These are phyloP conservation scores for Brachionus plicatilis DNA, from an alignment of 1,140 invertebrate species.

Conservation along the genomic window DNA sequence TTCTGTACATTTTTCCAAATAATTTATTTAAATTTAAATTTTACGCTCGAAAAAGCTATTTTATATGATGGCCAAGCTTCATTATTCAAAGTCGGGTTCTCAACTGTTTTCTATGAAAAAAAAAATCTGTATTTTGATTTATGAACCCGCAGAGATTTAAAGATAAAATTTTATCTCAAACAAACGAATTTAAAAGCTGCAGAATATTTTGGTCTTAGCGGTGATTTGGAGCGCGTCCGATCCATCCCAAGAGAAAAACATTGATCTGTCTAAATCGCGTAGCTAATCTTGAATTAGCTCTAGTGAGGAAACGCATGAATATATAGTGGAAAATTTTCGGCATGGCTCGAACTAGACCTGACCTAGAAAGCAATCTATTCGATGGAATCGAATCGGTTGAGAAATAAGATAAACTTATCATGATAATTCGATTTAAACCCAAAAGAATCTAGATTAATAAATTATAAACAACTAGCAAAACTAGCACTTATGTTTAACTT, in stretches of 20 bases:
- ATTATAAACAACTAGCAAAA: neutral
- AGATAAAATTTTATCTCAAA: neutral
- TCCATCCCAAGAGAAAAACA: neutral
- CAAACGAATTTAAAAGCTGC: neutral
- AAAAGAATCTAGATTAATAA: neutral
- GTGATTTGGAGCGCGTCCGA: neutral
- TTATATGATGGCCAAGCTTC: neutral
- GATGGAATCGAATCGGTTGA: neutral
- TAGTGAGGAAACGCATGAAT: neutral
- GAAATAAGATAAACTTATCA: conserved; percentile 14
- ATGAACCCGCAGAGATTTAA: neutral
- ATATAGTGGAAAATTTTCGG: neutral
- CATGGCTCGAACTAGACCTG: neutral
- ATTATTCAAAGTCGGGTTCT: neutral
- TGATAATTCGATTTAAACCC: neutral
- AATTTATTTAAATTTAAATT: neutral
- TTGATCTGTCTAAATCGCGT: neutral
- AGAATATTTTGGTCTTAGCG: neutral
- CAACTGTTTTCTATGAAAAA: neutral
- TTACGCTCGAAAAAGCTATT: neutral
- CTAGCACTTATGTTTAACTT: neutral
- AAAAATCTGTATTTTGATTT: neutral
- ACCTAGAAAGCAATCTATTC: neutral
- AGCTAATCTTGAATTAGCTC: neutral
- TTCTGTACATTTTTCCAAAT: neutral